A percentile compares a stretch with the other conserved stretches of the same genome.
Conservation (phyloP, 2,113 vertebrate species). For the Phalacrocorax carbo region DNA sequence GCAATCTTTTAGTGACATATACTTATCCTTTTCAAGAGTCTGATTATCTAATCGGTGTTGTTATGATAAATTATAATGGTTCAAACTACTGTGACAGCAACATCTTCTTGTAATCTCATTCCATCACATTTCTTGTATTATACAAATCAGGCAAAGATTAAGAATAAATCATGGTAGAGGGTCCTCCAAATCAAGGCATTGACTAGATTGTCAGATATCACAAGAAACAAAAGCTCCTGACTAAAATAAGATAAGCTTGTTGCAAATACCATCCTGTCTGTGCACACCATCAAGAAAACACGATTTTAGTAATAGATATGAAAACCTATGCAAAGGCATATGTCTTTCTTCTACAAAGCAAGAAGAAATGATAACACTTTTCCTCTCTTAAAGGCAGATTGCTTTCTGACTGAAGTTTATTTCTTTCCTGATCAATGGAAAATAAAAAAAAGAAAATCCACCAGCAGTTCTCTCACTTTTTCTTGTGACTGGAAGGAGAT, state of each 20-base stretch:
- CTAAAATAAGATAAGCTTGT: neutral
- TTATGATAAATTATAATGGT: neutral
- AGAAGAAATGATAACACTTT: neutral
- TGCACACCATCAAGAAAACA: neutral
- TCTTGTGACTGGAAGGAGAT: neutral
- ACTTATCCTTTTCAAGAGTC: neutral
- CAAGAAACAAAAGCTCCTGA: neutral
- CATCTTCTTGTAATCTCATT: neutral
- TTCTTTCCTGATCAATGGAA: neutral
- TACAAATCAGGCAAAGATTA: neutral
- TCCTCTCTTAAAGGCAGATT: neutral
- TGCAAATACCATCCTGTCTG: neutral
- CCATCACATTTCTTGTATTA: neutral
- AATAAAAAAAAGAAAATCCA: neutral
- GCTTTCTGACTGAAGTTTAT: neutral
- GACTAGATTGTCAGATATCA: neutral
- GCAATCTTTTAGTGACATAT: neutral
- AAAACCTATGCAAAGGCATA: neutral
- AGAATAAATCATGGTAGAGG: neutral
- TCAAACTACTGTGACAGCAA: neutral
- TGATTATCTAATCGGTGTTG: constrained; percentile 29
- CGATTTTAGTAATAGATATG: neutral
- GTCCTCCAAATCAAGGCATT: neutral
- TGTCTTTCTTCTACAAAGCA: neutral
- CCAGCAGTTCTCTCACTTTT: neutral